Percentiles rank a stretch among this genome's conserved stretches.
phyloP scores from a whole-genome alignment of 2,797 vertebrate species.

The Sternarchorhynchus goeldii region DNA sequence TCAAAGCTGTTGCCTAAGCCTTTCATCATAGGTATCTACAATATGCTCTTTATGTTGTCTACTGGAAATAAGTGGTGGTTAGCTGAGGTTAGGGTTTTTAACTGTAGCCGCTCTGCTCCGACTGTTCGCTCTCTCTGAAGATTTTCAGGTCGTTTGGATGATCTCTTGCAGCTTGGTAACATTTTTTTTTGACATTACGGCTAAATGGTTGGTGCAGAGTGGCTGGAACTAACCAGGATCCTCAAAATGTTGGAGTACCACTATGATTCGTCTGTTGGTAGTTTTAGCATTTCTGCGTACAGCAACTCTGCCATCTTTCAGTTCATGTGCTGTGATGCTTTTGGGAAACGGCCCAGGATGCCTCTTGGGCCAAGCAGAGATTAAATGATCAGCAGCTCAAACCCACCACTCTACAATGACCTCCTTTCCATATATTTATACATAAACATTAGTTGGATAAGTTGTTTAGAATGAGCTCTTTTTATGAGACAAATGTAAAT shows the following conservation, averaged over 20 bases:
- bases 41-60: conserved; percentile 20
- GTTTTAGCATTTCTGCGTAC: neutral
- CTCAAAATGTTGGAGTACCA: conserved; percentile 15
- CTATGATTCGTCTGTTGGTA: neutral
- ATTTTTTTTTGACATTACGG: neutral
- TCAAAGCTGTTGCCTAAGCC: conserved; percentile 2
- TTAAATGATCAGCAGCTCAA: conserved; percentile 2
- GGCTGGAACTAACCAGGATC: conserved; percentile 4
- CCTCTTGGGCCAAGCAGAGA: conserved; percentile 33
- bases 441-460: conserved; percentile 58
- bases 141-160: neutral
- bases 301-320: conserved; percentile 3
- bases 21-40: neutral
- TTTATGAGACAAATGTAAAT: conserved; percentile 58
- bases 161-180: too few relatives aligned
- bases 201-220: neutral
- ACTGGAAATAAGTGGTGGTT: conserved; percentile 2
- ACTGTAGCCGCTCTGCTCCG: conserved; percentile 11
- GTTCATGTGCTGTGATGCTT: conserved; percentile 23
- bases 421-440: conserved; percentile 47
- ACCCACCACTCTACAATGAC: conserved; percentile 30
- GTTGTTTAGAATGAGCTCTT: conserved; percentile 65
- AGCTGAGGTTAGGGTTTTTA: neutral
- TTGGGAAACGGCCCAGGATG: conserved; percentile 14
- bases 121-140: neutral